Base-by-base conservation (phyloP, 1,140 invertebrate genomes). In the Bombus waltoni region DNA sequence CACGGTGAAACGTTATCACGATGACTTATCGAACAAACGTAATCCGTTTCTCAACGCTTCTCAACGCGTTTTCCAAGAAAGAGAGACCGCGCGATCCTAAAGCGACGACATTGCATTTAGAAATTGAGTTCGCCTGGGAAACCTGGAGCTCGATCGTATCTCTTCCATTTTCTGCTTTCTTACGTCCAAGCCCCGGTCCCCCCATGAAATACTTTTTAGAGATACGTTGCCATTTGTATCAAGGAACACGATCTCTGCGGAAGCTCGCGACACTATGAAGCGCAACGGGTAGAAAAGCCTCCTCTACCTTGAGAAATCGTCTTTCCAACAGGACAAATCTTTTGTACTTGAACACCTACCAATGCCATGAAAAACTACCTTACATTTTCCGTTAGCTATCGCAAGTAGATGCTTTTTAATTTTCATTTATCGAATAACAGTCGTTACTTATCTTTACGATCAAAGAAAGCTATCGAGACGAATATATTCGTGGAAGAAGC, bases 181-280 rank as follows among this genome's bases (percentile, higher is more conserved):
- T 66, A 68, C 44, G 38, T 59, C n/a, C 44, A 13, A 40, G 6
- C 18, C 11, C 18, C 3, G 35, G 53, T 4, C 44, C 73, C 53
- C 47, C 78, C 78, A 78, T 71, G 75, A 25, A 78, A 84, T 78
- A 78, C 65, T 84, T 82, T 44, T 78, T 42, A 38, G 38, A 70
- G 65, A 70, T 68, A 77, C 81, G 35, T 47, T 44, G 57, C 62
- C 65, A 40, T 68, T 71, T 59, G 78, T 84, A 84, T 84, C 82
- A 44, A 35, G 75, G 35, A 44, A 79, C 82, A 71, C 65, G 47
- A 78, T 83, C 82, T 32, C 38, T 38, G n/a, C 44, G 25, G 38
- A 70, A 78, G 65, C 76, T 79, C 65, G 75, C 53, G 38, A 38
- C 38, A 75, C 35, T 77, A 73, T 44, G 35, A 74, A 62, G 38